Percentiles rank a stretch among this genome's conserved stretches.
Evolutionary conservation across 2,888 invertebrate species (phyloP).

Genomic region (Cheilosia impressa): DNA sequence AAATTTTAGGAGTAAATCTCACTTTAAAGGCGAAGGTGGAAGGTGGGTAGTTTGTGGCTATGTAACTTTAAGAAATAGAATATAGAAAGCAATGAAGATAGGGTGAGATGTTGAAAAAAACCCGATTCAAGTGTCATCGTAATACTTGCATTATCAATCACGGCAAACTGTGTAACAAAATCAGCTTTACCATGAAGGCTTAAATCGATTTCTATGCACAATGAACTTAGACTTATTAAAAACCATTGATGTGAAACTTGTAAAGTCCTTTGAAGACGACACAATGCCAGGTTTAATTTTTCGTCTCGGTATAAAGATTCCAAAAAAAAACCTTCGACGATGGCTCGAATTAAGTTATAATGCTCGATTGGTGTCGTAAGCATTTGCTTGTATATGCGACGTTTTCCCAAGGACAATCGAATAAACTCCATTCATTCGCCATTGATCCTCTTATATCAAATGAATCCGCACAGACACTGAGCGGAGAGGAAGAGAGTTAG

Average conservation of each 20-base stretch:
- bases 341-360: constrained; percentile 31
- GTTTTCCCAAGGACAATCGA: constrained; percentile 57
- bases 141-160: no score
- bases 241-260: background rate
- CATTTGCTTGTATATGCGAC: constrained; percentile 25
- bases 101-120: no score
- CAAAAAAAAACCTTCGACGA: constrained; percentile 34
- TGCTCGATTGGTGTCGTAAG: constrained; percentile 35
- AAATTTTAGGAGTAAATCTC: no score
- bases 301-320: constrained; percentile 22
- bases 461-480: constrained; percentile 37
- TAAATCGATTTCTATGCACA: no score
- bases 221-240: no score
- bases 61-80: no score
- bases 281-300: background rate
- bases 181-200: no score
- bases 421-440: constrained; percentile 55
- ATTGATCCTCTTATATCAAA: constrained; percentile 64
- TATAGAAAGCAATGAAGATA: no score
- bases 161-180: no score
- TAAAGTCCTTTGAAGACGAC: background rate
- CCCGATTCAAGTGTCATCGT: no score
- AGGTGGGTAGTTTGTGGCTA: no score
- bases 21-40: no score
- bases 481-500: background rate